These are phyloP conservation scores for Hylia prasina DNA, from an alignment of 2,113 vertebrate genomes.

Conservation along the genomic window DNA sequence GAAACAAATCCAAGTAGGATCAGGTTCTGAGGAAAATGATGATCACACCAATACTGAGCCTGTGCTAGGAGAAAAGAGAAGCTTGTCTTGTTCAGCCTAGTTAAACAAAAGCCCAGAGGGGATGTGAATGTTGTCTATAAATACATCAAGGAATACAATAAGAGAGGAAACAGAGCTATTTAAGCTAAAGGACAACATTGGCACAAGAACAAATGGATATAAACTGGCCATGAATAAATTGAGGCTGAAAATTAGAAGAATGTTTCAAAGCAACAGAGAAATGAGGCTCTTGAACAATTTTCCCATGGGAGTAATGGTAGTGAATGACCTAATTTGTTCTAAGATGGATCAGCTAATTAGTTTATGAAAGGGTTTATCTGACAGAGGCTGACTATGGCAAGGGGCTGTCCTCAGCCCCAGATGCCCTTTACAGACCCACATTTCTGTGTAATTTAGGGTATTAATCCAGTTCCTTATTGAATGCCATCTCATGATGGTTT, in stretches of 20 bases:
- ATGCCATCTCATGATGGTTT: not conserved
- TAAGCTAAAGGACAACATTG: slow-evolving; percentile 22
- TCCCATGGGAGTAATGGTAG: not conserved
- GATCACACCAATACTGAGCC: not conserved
- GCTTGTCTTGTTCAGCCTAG: not conserved
- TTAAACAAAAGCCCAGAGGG: slow-evolving; percentile 1
- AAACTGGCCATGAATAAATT: slow-evolving; percentile 36
- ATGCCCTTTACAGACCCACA: not conserved
- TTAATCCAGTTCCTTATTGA: not conserved
- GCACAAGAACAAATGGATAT: slow-evolving; percentile 36
- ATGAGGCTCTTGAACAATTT: slow-evolving; percentile 19
- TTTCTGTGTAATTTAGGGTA: not conserved
- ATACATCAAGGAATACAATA: slow-evolving; percentile 35
- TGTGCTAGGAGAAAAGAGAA: not conserved
- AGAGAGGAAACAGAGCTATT: slow-evolving; percentile 34
- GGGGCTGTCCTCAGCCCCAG: not conserved
- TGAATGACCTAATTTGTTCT: slow-evolving; percentile 37
- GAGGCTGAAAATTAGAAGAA: slow-evolving; percentile 43
- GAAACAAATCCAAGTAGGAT: not conserved
- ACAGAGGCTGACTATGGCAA: not conserved
- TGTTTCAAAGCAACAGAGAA: slow-evolving; percentile 6
- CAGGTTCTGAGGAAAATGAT: not conserved
- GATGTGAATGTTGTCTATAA: slow-evolving; percentile 31
- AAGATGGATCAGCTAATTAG: slow-evolving; percentile 41
- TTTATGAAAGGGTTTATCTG: slow-evolving; percentile 18